Evolutionary conservation across 2,797 vertebrate genomes (phyloP), one percentile per base, ranked within the genome.

Genomic region (Danio albolineatus): DNA sequence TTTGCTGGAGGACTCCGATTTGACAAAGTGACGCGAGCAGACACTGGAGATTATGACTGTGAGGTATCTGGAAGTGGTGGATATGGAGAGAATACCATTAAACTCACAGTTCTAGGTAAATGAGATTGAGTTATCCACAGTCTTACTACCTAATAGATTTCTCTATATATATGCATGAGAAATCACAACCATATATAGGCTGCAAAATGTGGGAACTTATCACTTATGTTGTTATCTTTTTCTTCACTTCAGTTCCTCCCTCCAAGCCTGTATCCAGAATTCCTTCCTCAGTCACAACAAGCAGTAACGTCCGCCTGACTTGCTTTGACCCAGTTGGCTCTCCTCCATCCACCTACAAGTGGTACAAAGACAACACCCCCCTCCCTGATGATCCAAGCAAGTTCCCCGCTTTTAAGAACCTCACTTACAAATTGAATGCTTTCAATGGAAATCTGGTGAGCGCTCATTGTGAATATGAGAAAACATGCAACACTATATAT

Each of bases 41-140:
- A 98, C 78, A 94, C 72, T 0, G 96, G 97, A 2, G 44, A 17
- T 0, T 98, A 96, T 4, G 87, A 73, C 13, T 98, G 97, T 38
- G 94, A 95, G 86, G 95, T 97, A 70, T 92, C 95, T 0, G 87
- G 87, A 0, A 76, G 14, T 0, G 0, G 1, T 2, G 65, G 82
- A 7, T 94, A 91, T 7, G 86, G 72, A 12, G 92, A 93, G 48
- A 81, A 8, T 0, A 51, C 0, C 0, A 82, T 97, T 43, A 82
- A 75, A 38, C 89, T 98, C 76, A 88, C 88, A 0, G 95, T 96
- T 48, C 90, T 95, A 54, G 96, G 96, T 97, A 88, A n/a, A 86
- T 56, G 16, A 5, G 17, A 19, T 9, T n/a, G 6, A 19, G 0
- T 28, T 57, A 5, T 48, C 5, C 8, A 66, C 38, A 41, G 19